Conservation (phyloP, 2,888 invertebrate species). For the Alloscopus bannaensis region DNA sequence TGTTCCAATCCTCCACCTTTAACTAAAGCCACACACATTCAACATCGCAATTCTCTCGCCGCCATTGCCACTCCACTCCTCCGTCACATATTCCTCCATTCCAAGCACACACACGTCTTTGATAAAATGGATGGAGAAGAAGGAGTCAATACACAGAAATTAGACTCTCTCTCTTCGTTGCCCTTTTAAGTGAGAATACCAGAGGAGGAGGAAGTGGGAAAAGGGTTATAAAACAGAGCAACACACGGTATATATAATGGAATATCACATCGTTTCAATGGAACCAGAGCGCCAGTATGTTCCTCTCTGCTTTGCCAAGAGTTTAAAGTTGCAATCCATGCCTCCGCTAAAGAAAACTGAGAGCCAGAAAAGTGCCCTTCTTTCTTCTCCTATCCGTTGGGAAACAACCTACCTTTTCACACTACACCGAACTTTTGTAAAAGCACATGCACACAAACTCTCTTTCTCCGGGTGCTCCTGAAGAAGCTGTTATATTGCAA, state of each 20-base stretch:
- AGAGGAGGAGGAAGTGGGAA: not conserved
- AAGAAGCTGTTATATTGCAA: constrained; percentile 14
- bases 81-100: constrained; percentile 2
- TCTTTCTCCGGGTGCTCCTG: constrained; percentile 11
- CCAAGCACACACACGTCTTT: not conserved
- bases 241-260: not conserved
- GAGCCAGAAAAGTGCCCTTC: constrained; percentile 37
- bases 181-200: not conserved
- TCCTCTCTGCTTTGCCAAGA: not conserved
- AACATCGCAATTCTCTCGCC: constrained; percentile 33
- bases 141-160: constrained; percentile 9
- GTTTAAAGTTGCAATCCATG: constrained; percentile 11
- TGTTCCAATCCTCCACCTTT: no score
- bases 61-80: constrained; percentile 42
- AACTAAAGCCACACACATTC: not conserved
- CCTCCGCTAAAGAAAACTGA: constrained; percentile 14
- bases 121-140: constrained; percentile 10
- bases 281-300: not conserved
- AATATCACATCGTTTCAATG: not conserved
- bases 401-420: constrained; percentile 12
- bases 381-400: not conserved
- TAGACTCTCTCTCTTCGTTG: not conserved
- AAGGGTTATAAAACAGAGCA: not conserved
- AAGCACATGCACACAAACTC: constrained; percentile 1
- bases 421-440: constrained; percentile 2